Base-by-base conservation (phyloP, 2,113 vertebrate species). In the Psettodes erumei region DNA sequence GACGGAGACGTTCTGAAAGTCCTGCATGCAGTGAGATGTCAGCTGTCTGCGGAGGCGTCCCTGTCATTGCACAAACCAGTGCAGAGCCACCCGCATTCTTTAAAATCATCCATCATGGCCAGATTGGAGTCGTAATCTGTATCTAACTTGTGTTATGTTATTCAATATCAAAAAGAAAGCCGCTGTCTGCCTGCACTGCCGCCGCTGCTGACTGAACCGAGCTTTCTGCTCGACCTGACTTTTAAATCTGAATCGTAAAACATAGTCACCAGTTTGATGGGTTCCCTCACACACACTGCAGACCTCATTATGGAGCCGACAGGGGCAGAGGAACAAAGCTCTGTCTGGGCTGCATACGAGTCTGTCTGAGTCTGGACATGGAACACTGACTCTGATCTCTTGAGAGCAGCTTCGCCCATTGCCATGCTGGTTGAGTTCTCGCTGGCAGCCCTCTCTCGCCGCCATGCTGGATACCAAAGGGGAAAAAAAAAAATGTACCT, bases 301-400 rank as follows among this genome's bases (percentile, higher is more conserved):
- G 78, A 79, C 33, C 81, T 87, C 62, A 79, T 90, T 90, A 80
- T 84, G 66, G 45, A 61, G 30, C 43, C 55, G 54, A 27, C 68
- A 51, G 68, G 55, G 45, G 48, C 56, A 69, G 53, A 61, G 62
- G 18, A 84, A 67, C 71, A 71, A 59, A 72, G 64, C 60, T 45
- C 85, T 82, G 71, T 85, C 79, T 65, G 78, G 72, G 73, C 61
- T 81, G 63, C 45, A 55, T 60, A 42, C 50, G 9, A 55, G 72
- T 83, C 82, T 83, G 82, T 73, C 70, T 62, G 64, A 81, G 71
- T 71, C 47, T 63, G 61, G 87, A 81, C 60, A 74, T 75, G 84
- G 73, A 82, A 80, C 67, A 53, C 77, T 77, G 89, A 74, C 64
- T 85, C 72, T 75, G 81, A 86, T 87, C 91, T 88, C 84, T 50